phyloP scores from a whole-genome alignment of 2,113 vertebrate genomes.

The Rhynchomys soricoides region DNA sequence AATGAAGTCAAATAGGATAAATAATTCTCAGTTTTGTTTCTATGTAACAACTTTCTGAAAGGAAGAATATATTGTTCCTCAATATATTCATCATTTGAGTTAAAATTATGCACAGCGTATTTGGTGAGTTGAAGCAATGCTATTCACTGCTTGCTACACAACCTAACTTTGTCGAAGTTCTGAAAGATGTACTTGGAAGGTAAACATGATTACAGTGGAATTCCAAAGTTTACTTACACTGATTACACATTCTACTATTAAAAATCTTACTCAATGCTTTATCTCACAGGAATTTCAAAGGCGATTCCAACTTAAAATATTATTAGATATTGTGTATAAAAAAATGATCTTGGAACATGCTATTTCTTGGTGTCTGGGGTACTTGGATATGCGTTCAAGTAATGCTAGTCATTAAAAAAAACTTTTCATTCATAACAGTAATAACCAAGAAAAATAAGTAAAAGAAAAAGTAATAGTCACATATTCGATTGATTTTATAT shows the following conservation, averaged over 20 bases:
- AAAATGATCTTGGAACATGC: not conserved
- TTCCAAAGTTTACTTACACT: constrained; percentile 13
- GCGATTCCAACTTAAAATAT: constrained; percentile 2
- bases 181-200: constrained; percentile 47
- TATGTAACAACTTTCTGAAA: not conserved
- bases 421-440: not conserved
- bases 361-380: not conserved
- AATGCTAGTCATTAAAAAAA: not conserved
- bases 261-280: not conserved
- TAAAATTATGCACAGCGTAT: not conserved
- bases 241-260: not conserved
- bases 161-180: not conserved
- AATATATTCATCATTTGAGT: not conserved
- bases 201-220: not conserved
- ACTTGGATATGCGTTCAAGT: not conserved
- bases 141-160: not conserved
- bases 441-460: not conserved
- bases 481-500: not conserved
- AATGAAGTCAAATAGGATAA: not conserved
- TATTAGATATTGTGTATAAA: not conserved
- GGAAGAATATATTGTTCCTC: not conserved
- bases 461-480: not conserved
- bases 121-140: not conserved
- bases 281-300: not conserved
- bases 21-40: not conserved